Base-by-base conservation (phyloP, 2,888 invertebrate genomes). In the Suillia variegata region DNA sequence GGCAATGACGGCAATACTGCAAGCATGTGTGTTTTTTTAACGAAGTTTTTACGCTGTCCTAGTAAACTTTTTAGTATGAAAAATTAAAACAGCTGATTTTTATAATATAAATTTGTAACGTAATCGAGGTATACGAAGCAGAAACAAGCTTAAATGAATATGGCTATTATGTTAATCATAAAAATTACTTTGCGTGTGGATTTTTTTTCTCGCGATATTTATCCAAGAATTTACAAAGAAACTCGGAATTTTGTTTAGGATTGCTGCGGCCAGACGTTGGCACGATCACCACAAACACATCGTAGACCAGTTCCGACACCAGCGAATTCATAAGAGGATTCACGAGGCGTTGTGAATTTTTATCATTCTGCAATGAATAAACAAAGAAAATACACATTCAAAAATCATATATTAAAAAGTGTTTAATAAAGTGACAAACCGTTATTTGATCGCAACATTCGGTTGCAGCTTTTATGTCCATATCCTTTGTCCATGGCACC, bases 221-320 rank as follows among this genome's bases (percentile, higher is more conserved):
- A 17, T 74, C 69, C 34, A 81, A 66, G 22, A 64, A 64, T 13
- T 55, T 61, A 26, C 65, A 64, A 8, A 81, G 62, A 4, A 61
- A 34, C 2, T 66, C 62, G 1, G 79, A 78, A 26, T 59, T 70
- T 20, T 78, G 64, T 1, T 61, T 62, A 1, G 73, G 71, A 69
- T 80, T 80, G 4, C 79, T 71, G 15, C 79, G 78, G 0, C 75
- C 73, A 20, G 70, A 77, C 45, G 75, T 70, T 31, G 81, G 80
- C 51, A 80, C 79, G 62, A 82, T 70, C 6, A 72, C 73, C 55
- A 82, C 45, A 57, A 82, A 80, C 6, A 79, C 64, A 66, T 82
- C 82, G 51, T 76, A 80, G 2, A 69, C 59, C 47, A 71, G 58
- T 8, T 63, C 58, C 4, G 70, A 65, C 15, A 49, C 20, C 10